Conservation (phyloP, 1,140 invertebrate species). For the Vanessa atalanta region DNA sequence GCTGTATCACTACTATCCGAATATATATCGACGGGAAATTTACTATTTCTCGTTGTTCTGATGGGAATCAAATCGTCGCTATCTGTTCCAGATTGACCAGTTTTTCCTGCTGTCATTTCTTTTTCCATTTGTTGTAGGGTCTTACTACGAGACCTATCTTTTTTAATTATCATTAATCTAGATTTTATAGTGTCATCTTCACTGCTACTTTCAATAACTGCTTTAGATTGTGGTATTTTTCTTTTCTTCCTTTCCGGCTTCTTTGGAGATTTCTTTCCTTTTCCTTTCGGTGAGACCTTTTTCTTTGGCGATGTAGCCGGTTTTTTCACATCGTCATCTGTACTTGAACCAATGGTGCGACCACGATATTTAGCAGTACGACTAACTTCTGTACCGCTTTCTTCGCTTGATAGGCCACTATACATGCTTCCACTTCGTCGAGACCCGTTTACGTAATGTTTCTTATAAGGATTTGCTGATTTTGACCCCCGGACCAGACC, state of each 20-base stretch:
- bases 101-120: conserved; percentile 82
- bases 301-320: conserved; percentile 65
- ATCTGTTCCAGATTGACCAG: conserved; percentile 84
- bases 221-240: conserved; percentile 70
- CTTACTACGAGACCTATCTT: conserved; percentile 80
- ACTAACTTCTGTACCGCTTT: conserved; percentile 76
- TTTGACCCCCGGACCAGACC: conserved; percentile 83
- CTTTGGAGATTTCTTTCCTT: conserved; percentile 67
- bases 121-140: conserved; percentile 86
- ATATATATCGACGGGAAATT: conserved; percentile 85
- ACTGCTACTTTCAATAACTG: conserved; percentile 82
- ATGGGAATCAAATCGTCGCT: conserved; percentile 88
- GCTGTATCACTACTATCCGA: conserved; percentile 86
- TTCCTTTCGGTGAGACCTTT: conserved; percentile 72
- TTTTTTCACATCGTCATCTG: conserved; percentile 79
- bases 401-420: conserved; percentile 85
- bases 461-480: conserved; percentile 85
- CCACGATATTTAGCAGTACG: conserved; percentile 74
- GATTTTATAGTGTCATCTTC: conserved; percentile 81
- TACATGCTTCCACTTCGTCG: conserved; percentile 84
- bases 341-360: conserved; percentile 69
- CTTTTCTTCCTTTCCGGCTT: conserved; percentile 74
- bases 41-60: conserved; percentile 75
- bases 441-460: conserved; percentile 88
- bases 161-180: conserved; percentile 60